Evolutionary conservation across 1,140 invertebrate species (phyloP), one percentile per base, ranked within the genome.

Genomic region (Drosophila punjabiensis): DNA sequence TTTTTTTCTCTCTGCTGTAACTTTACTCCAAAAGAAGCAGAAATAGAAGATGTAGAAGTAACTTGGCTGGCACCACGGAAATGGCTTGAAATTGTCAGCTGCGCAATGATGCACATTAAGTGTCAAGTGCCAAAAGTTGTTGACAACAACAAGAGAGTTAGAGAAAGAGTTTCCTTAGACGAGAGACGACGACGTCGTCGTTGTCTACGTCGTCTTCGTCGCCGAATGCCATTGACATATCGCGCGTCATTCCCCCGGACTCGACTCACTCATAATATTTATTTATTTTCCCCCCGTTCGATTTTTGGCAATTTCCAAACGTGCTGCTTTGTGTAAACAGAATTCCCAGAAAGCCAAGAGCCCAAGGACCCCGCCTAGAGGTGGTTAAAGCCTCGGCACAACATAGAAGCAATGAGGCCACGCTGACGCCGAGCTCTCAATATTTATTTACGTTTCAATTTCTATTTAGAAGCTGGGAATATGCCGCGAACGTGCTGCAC

Each of bases 71-170:
- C 86, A 85, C 74, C 82, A 86, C 81, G 85, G 86, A 89, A 89
- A 85, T 89, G 82, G 85, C 85, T 85, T 85, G 85, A 82, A 90
- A 89, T 90, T 89, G 85, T 89, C 86, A 89, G 85, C 81, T 85
- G 85, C 85, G 85, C 85, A 90, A 86, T 90, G 85, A 89, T 89
- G 85, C 85, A 89, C 85, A 89, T 89, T 89, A 90, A 89, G 82
- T 90, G 85, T 90, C 86, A 90, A 90, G 86, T 89, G 78, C 78
- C 81, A 89, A 85, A 89, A 90, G 81, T 89, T 90, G 79, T 82
- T 90, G 85, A 89, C 85, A 85, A 85, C 85, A 88, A 81, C 62
- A 71, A 47, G 24, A 76, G 16, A 73, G 41, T 58, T 37, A 64
- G 45, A 33, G 39, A 45, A 24, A 66, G 52, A 63, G 28, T 39